Evolutionary conservation across 2,888 invertebrate species (phyloP).

Genomic region (Tricholauxania praeusta): DNA sequence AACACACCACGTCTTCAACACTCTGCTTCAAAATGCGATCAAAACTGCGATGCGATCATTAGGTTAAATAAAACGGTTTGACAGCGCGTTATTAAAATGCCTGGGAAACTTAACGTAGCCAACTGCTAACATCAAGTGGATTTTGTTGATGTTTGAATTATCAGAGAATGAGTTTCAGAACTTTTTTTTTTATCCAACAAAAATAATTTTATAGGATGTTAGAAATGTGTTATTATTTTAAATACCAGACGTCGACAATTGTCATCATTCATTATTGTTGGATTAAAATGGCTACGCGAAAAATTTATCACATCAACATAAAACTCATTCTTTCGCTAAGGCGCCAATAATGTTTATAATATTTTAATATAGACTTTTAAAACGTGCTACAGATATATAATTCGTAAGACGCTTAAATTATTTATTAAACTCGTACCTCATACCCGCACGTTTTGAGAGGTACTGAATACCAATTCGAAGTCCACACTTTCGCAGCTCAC

Average conservation of each 20-base stretch:
- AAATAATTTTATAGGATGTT: too few relatives aligned
- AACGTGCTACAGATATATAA: too few relatives aligned
- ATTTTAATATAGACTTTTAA: not conserved
- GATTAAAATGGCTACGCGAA: not conserved
- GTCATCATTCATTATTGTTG: constrained; percentile 11
- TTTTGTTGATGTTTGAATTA: not conserved
- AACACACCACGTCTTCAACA: not conserved
- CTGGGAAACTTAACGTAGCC: constrained; percentile 50
- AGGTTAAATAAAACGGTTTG: constrained; percentile 55
- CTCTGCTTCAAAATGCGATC: not conserved
- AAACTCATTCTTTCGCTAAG: too few relatives aligned
- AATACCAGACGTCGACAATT: not conserved
- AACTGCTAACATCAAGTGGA: not conserved
- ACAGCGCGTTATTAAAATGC: constrained; percentile 56
- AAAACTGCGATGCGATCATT: constrained; percentile 44
- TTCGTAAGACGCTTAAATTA: too few relatives aligned
- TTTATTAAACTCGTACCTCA: too few relatives aligned
- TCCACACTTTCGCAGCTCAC: too few relatives aligned
- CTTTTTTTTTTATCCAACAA: too few relatives aligned
- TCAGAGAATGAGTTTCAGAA: not conserved
- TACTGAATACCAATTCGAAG: too few relatives aligned
- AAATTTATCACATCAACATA: not conserved
- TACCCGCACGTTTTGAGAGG: too few relatives aligned
- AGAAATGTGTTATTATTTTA: not conserved
- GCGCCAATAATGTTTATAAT: too few relatives aligned